Base-by-base conservation (phyloP, 2,113 vertebrate species). In the Charina bottae region DNA sequence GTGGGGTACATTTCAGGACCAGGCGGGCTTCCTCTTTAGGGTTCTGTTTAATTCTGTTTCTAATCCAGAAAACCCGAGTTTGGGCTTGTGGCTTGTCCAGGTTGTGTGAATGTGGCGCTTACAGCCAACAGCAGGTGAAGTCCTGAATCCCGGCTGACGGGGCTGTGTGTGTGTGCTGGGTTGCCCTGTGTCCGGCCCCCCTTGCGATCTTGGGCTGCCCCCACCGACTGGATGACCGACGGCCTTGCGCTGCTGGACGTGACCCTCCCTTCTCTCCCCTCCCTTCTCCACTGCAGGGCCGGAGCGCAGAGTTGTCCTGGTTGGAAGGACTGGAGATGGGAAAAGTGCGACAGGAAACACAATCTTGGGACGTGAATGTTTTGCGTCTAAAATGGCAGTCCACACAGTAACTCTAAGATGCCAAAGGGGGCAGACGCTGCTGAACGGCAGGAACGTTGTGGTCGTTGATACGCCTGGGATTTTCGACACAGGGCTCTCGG, bases 401-500 rank as follows among this genome's bases (percentile, higher is more conserved):
- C 89, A 92, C 60, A 95, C 97, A 0, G 55, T 97, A 58, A 98
- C 97, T 0, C 9, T 26, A 0, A 93, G 1, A 10, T 98, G 97
- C 53, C 91, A 89, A 24, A 95, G 85, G 4, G 95, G 93, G 49
- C 94, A 24, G 0, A 93, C 95, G 10, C 89, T 24, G 21, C 94
- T 93, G 0, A 11, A 68, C 0, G 96, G 95, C 0, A 53, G 90
- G 54, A 92, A 86, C 1, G 8, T 98, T 58, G 86, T 93, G 1
- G 91, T 98, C 87, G 90, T 96, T 0, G 98, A 98, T 96, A 98
- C 97, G 0, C 97, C 97, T 0, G 97, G 97, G 0, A 94, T 98
- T 91, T 89, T 62, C 1, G 42, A 53, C 87, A 62, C 87, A 0
- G 19, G 10, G 0, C 0, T 19, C 3, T 15, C 87, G 1, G 2